A percentile compares a stretch with the other conserved stretches of the same genome.
Conservation (phyloP, 2,888 invertebrate genomes). For the Branchipolynoe longqiensis region DNA sequence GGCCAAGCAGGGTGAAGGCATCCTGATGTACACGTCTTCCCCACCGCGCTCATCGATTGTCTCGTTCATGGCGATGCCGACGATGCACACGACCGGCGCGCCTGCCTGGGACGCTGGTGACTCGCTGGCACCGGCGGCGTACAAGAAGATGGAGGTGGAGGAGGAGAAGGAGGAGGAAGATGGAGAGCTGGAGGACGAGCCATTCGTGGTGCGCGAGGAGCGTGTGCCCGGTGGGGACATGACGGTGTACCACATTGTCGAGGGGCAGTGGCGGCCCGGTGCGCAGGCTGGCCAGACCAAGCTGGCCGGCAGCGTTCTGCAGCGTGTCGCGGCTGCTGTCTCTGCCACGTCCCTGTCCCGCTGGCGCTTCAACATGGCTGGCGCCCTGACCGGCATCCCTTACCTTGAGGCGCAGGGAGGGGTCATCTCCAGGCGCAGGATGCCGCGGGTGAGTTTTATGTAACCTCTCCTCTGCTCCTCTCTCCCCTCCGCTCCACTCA, state of each 20-base stretch:
- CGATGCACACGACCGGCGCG: neutral
- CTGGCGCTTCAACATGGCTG: conserved; percentile 62
- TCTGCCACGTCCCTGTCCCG: conserved; percentile 59
- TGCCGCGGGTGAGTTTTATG: conserved; percentile 71
- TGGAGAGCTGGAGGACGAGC: neutral
- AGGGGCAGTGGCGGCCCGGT: neutral
- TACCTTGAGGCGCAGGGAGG: conserved; percentile 71
- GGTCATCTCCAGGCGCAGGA: conserved; percentile 70
- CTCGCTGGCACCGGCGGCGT: neutral
- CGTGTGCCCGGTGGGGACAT: neutral
- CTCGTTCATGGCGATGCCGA: neutral
- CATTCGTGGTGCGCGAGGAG: neutral
- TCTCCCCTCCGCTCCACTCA: too few species aligned
- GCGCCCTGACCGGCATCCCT: conserved; percentile 64
- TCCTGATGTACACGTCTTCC: neutral
- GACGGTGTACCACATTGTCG: conserved; percentile 21
- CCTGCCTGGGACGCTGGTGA: neutral
- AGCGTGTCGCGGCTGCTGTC: conserved; percentile 59
- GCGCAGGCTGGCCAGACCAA: neutral
- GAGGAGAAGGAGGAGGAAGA: neutral
- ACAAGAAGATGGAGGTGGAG: neutral
- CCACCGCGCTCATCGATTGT: conserved; percentile 1
- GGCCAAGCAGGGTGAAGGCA: conserved; percentile 1
- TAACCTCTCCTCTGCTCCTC: too few species aligned
- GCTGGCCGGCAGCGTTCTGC: conserved; percentile 1